Percentiles rank a stretch among this genome's conserved stretches.
phyloP scores from a whole-genome alignment of 2,888 invertebrate species.

The Caenorhabditis sinica region DNA sequence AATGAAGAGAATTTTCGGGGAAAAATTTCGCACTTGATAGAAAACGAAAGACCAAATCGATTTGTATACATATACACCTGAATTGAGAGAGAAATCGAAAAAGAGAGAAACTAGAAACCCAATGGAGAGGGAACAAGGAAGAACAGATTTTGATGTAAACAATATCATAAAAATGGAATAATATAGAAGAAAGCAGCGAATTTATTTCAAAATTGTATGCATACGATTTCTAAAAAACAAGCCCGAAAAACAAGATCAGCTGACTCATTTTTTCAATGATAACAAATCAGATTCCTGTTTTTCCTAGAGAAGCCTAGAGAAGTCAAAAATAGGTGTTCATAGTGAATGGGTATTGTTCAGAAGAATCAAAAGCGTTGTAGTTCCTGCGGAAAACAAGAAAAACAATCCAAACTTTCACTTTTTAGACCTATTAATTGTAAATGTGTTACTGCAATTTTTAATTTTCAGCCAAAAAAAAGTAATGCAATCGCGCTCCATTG shows the following conservation, averaged over 20 bases:
- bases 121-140: background rate
- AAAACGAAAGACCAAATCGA: conserved; percentile 4
- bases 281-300: conserved; percentile 11
- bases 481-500: background rate
- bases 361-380: background rate
- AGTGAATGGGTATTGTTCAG: background rate
- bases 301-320: background rate
- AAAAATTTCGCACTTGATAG: background rate
- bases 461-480: conserved; percentile 3
- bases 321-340: background rate
- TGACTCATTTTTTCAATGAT: conserved; percentile 6
- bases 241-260: conserved; percentile 4
- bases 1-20: too few species aligned
- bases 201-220: background rate
- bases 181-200: background rate
- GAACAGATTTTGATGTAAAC: conserved; percentile 3
- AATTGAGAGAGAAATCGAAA: conserved; percentile 1
- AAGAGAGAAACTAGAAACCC: conserved; percentile 2
- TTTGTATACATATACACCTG: conserved; percentile 5
- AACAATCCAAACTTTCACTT: too few species aligned
- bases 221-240: background rate
- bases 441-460: background rate
- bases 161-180: background rate
- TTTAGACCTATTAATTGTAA: too few species aligned
- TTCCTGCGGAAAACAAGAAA: too few species aligned